Percentiles rank a stretch among this genome's conserved stretches.
These are phyloP conservation scores for Apotomis capreana DNA, from an alignment of 2,888 invertebrate species.

Conservation along the genomic window DNA sequence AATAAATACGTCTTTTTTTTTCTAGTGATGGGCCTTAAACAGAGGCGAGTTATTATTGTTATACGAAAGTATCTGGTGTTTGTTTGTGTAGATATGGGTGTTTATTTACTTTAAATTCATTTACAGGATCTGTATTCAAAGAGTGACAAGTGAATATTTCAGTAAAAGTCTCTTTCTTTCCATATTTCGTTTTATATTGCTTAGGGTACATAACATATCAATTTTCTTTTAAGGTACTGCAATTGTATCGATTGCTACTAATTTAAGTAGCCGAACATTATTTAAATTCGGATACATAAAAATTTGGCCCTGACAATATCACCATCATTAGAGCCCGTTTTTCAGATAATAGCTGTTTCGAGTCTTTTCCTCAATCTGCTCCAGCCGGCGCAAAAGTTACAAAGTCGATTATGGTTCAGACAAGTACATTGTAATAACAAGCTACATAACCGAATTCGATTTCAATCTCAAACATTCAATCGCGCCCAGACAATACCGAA, in stretches of 20 bases:
- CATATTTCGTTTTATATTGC: too few species aligned
- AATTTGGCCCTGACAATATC: slow-evolving; percentile 16
- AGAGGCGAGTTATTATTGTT: slow-evolving; percentile 51
- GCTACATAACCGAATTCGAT: slow-evolving; percentile 24
- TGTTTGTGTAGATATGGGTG: not conserved
- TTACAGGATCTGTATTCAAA: slow-evolving; percentile 3
- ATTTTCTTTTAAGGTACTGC: too few species aligned
- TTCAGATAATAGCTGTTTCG: slow-evolving; percentile 30
- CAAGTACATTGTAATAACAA: slow-evolving; percentile 26
- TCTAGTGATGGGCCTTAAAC: slow-evolving; percentile 60
- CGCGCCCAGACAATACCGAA: slow-evolving; percentile 33
- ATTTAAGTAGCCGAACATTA: not conserved
- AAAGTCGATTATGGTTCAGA: slow-evolving; percentile 34
- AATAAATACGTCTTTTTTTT: slow-evolving; percentile 66
- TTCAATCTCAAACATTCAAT: slow-evolving; percentile 39
- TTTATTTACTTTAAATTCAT: slow-evolving; percentile 1
- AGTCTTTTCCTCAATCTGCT: slow-evolving; percentile 28
- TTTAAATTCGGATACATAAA: slow-evolving; percentile 2
- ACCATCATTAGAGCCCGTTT: slow-evolving; percentile 13
- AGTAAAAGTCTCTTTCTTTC: too few species aligned
- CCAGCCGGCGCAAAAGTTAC: slow-evolving; percentile 17
- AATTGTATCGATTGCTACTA: not conserved
- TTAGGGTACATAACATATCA: too few species aligned
- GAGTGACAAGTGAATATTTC: too few species aligned
- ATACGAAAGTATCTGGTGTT: slow-evolving; percentile 17